Evolutionary conservation across 2,113 vertebrate species (phyloP), one percentile per base, ranked within the genome.

Genomic region (Osmerus mordax): DNA sequence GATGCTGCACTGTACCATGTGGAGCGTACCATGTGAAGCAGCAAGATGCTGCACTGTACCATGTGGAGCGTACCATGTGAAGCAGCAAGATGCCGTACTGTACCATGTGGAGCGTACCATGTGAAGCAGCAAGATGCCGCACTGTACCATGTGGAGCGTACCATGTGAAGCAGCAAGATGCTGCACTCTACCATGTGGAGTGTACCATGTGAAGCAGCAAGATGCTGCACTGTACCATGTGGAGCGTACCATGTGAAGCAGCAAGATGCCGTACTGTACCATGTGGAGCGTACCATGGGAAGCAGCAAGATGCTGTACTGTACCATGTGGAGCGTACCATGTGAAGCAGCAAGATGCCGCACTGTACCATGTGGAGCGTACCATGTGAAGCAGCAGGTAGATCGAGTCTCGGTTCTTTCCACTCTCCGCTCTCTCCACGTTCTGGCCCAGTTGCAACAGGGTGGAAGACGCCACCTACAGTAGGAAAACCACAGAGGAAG

Each of bases 291-390:
- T 91, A 98, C 97, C 94, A 94, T 90, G 79, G 96, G 92, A 71
- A 98, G 90, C 51, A 98, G 92, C 64, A 98, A 94, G 79, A 98
- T n/a, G 97, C 97, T 69, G 12, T 58, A 6, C 55, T 58, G 55
- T 58, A 19, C 6, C 1, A n/a, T 11, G 55, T 15, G 9, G n/a
- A 32, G 71, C 89, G 74, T 91, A 98, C 97, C 94, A 94, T 90
- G 79, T 96, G 92, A 71, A 98, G 90, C 51, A 98, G 92, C 64
- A 98, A 94, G 79, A 98, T n/a, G 97, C 97, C 68, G 12, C n/a
- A 4, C 55, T 58, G 55, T 58, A 19, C 6, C 4, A n/a, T 11
- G 55, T 15, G 9, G n/a, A 32, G 71, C 89, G 74, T 91, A 98
- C 97, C 94, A 94, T 90, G 79, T 96, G 92, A 71, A 98, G 90